phyloP scores from a whole-genome alignment of 2,888 invertebrate genomes.

The Anthophora plumipes region DNA sequence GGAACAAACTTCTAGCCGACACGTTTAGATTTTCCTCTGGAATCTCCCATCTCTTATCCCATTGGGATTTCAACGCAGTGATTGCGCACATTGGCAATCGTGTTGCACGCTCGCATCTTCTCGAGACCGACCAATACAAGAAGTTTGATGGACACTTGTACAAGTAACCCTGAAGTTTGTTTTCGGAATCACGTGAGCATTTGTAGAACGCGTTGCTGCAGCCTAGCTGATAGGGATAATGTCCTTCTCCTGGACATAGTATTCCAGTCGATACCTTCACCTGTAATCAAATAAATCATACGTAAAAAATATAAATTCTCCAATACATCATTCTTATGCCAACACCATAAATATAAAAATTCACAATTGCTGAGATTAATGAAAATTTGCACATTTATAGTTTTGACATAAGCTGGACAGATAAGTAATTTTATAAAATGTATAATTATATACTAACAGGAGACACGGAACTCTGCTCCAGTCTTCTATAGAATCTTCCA shows the following conservation, averaged over 20 bases:
- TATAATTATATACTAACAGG: slow-evolving; percentile 86
- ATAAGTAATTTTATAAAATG: background rate
- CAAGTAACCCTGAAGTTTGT: slow-evolving; percentile 88
- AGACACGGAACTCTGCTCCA: slow-evolving; percentile 86
- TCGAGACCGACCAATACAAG: slow-evolving; percentile 91
- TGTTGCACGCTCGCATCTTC: slow-evolving; percentile 89
- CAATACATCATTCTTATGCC: too few relatives aligned
- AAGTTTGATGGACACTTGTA: slow-evolving; percentile 92
- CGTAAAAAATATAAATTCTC: background rate
- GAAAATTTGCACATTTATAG: too few relatives aligned
- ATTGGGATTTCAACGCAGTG: slow-evolving; percentile 67
- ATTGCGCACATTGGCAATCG: slow-evolving; percentile 87
- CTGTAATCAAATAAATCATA: slow-evolving; percentile 84
- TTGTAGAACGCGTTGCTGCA: slow-evolving; percentile 91
- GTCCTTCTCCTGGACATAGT: slow-evolving; percentile 89
- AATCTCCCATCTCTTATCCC: slow-evolving; percentile 77
- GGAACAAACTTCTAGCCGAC: slow-evolving; percentile 74
- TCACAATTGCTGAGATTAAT: too few relatives aligned
- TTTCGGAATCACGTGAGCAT: slow-evolving; percentile 86
- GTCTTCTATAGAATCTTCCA: slow-evolving; percentile 86
- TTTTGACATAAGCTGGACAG: too few relatives aligned
- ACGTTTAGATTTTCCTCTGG: slow-evolving; percentile 77
- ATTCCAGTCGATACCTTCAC: slow-evolving; percentile 87
- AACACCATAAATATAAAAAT: too few relatives aligned
- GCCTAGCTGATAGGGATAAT: slow-evolving; percentile 89